A percentile compares a stretch with the other conserved stretches of the same genome.
These are phyloP conservation scores for Stratiolaelaps scimitus DNA, from an alignment of 1,140 invertebrate genomes.

Conservation along the genomic window DNA sequence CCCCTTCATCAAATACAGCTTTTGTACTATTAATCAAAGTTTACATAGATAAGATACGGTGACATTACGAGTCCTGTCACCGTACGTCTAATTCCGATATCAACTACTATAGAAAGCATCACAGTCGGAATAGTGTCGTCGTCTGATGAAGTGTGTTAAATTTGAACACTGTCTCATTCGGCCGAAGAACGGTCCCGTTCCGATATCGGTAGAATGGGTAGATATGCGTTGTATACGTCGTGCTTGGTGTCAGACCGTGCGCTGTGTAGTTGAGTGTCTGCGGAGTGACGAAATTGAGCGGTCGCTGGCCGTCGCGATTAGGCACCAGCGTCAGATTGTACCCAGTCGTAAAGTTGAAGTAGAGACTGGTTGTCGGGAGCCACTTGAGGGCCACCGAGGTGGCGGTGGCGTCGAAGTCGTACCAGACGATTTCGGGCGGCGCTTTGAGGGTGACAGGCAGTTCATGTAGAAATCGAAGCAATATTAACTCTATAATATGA, in stretches of 20 bases:
- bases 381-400: conserved; percentile 4
- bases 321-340: conserved; percentile 10
- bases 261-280: neutral
- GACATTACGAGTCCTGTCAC: too few relatives aligned
- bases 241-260: neutral
- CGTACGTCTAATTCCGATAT: too few relatives aligned
- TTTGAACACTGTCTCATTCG: conserved; percentile 11
- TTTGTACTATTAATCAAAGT: too few relatives aligned
- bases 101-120: too few relatives aligned
- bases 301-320: neutral
- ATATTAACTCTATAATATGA: too few relatives aligned
- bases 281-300: neutral
- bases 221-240: neutral
- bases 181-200: neutral
- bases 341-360: neutral
- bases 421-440: conserved; percentile 1
- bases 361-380: neutral
- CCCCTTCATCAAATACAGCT: too few relatives aligned
- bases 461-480: too few relatives aligned
- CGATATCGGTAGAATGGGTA: neutral
- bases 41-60: too few relatives aligned
- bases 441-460: neutral
- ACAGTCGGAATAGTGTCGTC: too few relatives aligned
- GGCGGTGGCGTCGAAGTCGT: neutral
- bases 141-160: too few relatives aligned